Base-by-base conservation (phyloP, 2,113 vertebrate species). In the Lasiurus cinereus region DNA sequence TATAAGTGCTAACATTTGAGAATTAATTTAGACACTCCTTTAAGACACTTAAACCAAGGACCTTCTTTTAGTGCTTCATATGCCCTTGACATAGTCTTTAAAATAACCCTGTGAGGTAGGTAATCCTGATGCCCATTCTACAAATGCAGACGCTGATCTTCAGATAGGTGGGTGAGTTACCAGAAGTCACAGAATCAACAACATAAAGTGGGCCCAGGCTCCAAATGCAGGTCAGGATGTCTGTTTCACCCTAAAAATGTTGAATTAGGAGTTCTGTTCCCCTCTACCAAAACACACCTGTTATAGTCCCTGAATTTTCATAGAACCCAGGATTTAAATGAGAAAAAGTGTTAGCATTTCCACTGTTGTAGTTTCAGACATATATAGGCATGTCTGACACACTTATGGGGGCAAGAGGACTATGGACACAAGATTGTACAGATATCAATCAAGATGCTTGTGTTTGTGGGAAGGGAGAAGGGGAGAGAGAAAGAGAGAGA, bases 101-200 rank as follows among this genome's bases (percentile, higher is more conserved):
- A 91, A 52, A 67, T 54, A 90, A 79, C 48, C n/a, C n/a, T 87
- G 11, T 33, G 31, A 50, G 2, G 15, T 33, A 70, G 21, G 18
- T 52, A 50, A 64, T n/a, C 33, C 74, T 59, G 59, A 50, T 59
- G 11, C 3, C 18, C 27, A 62, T 66, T 77, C 77, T 62, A 46
- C 29, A 88, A 82, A 76, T 80, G 8, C 69, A 92, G 24, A 52
- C 82, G 70, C 8, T 80, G 19, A 43, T 15, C 76, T 88, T 31
- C 66, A 50, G 56, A 50, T 73, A 76, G 9, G 83, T 18, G 24
- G 18, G 0, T 67, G 4, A 50, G 13, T 56, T 83, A 5, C 46
- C 76, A 92, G 77, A 92, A 50, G 21, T 74, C 54, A 92, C 33
- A 59, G 18, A 76, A 87, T 27, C 69, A 80, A 70, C 39, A 54